A percentile compares a stretch with the other conserved stretches of the same genome.
phyloP scores from a whole-genome alignment of 2,797 vertebrate species.

The Tokudaia muenninki region DNA sequence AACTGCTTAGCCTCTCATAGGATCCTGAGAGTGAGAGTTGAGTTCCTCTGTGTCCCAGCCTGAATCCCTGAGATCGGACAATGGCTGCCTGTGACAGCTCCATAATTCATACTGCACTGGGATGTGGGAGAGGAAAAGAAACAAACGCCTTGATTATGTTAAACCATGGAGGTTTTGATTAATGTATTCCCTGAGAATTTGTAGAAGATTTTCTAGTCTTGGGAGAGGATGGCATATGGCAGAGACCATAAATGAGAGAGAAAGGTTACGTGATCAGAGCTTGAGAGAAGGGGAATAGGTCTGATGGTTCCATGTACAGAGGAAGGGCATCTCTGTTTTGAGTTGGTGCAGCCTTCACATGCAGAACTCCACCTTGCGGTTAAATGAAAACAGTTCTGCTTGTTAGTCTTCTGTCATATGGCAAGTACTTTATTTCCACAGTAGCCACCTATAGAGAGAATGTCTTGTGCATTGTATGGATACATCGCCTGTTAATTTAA shows the following conservation, averaged over 20 bases:
- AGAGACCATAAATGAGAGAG: conserved; percentile 7
- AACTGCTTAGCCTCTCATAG: not conserved
- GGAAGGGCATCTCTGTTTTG: not conserved
- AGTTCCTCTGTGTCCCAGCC: not conserved
- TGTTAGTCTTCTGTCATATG: not conserved
- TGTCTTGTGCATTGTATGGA: not conserved
- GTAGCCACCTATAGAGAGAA: not conserved
- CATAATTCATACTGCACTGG: not conserved
- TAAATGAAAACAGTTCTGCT: not conserved
- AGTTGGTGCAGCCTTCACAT: not conserved
- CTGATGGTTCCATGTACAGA: not conserved
- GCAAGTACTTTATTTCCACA: not conserved
- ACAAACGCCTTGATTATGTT: not conserved
- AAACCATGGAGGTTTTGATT: not conserved
- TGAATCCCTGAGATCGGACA: not conserved
- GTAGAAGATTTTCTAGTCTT: not conserved
- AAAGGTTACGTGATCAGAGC: not conserved
- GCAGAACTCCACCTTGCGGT: not conserved
- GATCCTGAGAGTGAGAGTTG: not conserved
- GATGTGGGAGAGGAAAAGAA: not conserved
- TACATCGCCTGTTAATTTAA: not conserved
- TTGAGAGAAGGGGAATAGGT: not conserved
- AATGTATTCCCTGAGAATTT: not conserved
- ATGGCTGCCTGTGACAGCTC: not conserved
- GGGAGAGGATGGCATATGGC: not conserved